Base-by-base conservation (phyloP, 2,113 vertebrate genomes). In the Cepphus grylle region DNA sequence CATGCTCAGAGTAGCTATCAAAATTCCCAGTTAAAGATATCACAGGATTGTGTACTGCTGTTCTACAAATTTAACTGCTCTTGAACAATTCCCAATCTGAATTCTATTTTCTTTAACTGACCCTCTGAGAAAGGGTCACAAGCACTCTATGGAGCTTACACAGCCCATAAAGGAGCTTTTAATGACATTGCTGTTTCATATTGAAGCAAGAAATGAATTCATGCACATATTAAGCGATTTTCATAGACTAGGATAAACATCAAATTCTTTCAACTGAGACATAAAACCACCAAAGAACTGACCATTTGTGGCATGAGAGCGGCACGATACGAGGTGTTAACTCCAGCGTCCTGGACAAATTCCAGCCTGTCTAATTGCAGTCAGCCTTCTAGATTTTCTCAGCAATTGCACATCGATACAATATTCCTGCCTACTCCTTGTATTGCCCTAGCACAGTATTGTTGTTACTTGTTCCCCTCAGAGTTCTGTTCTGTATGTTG, bases 51-150 rank as follows among this genome's bases (percentile, higher is more conserved):
- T 19, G 50, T 50, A n/a, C 27, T 49, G 49, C 43, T 84, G 58
- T 52, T 82, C 21, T 65, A 86, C 42, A 72, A 84, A 67, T 77
- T 81, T 78, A 92, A 95, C 36, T 34, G 59, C 40, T 49, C 62
- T 86, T 53, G 43, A 77, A 63, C 55, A 90, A 73, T 32, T 87
- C 69, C 78, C 2, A 1, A 32, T 59, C 56, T 27, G n/a, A 96
- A 88, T 59, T 77, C 27, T 72, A 29, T 88, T 95, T 91, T 85
- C 70, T 91, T 86, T 85, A 76, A 65, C 62, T 72, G 83, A 93
- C 84, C 84, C 47, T 72, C 19, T 45, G 34, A 83, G 72, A 83
- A 83, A 79, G 29, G 89, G 49, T 92, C 72, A 66, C 47, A 52
- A 74, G 70, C 45, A 38, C 40, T 67, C 62, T 71, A 62, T 1